Evolutionary conservation across 2,888 invertebrate species (phyloP), one percentile per base, ranked within the genome.

Genomic region (Melanostoma mellinum): DNA sequence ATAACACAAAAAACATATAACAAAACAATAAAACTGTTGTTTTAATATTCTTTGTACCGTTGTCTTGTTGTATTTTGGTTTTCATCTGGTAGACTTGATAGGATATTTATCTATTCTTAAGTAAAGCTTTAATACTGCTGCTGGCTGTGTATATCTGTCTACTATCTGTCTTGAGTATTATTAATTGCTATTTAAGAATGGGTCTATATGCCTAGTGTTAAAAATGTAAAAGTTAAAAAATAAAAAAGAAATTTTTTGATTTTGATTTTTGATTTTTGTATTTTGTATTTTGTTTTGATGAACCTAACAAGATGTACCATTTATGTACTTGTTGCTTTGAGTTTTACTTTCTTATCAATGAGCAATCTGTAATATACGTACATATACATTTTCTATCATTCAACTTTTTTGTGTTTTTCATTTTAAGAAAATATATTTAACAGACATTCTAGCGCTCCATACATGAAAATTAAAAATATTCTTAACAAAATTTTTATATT

Each of bases 11-110:
- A 58, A 55, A 36, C 6, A 30, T 20, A 20, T 20, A 20, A 20
- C 20, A 63, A 36, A 55, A 61, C 20, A 63, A 71, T 61, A 10
- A 63, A 82, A 46, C 67, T 68, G 80, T 80, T 85, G 85, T 85
- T 80, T 76, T 76, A 80, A 85, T 85, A 85, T 85, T 85, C 85
- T 85, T 85, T 85, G 85, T 85, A 85, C 85, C 85, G 85, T 85
- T 85, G 85, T 85, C 85, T 85, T 85, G 85, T 85, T 85, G 85
- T 80, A 85, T 85, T 80, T 85, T 85, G 85, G 85, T 85, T 85
- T 85, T 85, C 75, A 85, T 85, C 85, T 85, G 85, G 79, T 85
- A 75, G 80, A 80, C 74, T 85, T 85, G 68, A 73, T 76, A 76
- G 85, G 85, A 20, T 79, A 80, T 85, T 36, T 44, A 78, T 85